phyloP scores from a whole-genome alignment of 2,113 vertebrate genomes.

The Pelobates fuscus region DNA sequence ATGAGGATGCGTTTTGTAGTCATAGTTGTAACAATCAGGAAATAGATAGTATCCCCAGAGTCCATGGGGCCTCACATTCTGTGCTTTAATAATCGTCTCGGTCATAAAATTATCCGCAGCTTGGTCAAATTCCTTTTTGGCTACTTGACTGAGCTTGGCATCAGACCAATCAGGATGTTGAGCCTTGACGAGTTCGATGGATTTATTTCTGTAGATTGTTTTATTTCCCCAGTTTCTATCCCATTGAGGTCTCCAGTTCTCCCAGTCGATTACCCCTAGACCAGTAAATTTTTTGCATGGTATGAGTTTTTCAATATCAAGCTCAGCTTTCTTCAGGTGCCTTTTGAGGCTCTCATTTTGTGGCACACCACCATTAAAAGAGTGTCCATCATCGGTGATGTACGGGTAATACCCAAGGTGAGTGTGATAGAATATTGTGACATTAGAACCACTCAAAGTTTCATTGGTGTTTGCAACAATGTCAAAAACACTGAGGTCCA shows the following conservation, averaged over 20 bases:
- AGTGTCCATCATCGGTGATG: slow-evolving; percentile 68
- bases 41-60: slow-evolving; percentile 92
- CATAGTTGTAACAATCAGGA: slow-evolving; percentile 91
- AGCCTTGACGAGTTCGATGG: slow-evolving; percentile 76
- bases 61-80: slow-evolving; percentile 72
- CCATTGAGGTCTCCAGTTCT: slow-evolving; percentile 90
- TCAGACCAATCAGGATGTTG: slow-evolving; percentile 83
- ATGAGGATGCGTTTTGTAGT: slow-evolving; percentile 79
- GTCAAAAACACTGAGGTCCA: slow-evolving; percentile 83
- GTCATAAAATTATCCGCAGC: slow-evolving; percentile 83
- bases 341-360: slow-evolving; percentile 83
- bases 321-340: slow-evolving; percentile 78
- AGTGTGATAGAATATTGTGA: slow-evolving; percentile 88
- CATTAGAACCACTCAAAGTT: slow-evolving; percentile 80
- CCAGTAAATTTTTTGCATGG: slow-evolving; percentile 80
- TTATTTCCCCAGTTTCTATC: slow-evolving; percentile 87
- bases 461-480: slow-evolving; percentile 84
- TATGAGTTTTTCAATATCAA: slow-evolving; percentile 77
- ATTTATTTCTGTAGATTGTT: slow-evolving; percentile 82
- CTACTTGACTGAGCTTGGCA: slow-evolving; percentile 72
- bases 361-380: slow-evolving; percentile 83
- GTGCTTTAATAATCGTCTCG: slow-evolving; percentile 75
- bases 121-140: slow-evolving; percentile 82
- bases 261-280: slow-evolving; percentile 88
- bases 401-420: slow-evolving; percentile 86